These are phyloP conservation scores for Synergus itoensis DNA, from an alignment of 2,888 invertebrate species.

Conservation along the genomic window DNA sequence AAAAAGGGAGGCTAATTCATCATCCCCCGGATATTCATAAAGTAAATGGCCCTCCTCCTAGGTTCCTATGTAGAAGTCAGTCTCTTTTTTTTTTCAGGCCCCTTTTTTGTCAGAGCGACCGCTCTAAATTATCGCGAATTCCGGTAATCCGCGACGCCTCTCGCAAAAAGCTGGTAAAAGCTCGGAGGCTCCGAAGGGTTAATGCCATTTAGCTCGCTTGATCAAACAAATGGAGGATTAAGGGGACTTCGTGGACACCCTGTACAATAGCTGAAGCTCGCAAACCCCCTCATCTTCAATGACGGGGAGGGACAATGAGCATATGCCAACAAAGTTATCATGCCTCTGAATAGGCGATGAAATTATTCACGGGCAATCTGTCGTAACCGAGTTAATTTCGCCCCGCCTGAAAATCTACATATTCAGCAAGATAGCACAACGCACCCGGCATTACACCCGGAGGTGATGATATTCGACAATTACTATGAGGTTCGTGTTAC, in stretches of 20 bases:
- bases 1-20: conserved; percentile 26
- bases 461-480: conserved; percentile 57
- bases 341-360: conserved; percentile 70
- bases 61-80: background rate
- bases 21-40: conserved; percentile 31
- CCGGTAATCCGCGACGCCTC: conserved; percentile 57
- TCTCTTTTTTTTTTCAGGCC: conserved; percentile 27
- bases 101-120: conserved; percentile 43
- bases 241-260: conserved; percentile 54
- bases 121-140: conserved; percentile 58
- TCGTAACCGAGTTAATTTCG: conserved; percentile 74
- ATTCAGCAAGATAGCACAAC: conserved; percentile 55
- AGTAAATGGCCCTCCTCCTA: conserved; percentile 1
- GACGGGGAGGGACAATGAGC: conserved; percentile 66
- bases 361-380: conserved; percentile 76
- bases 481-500: conserved; percentile 44
- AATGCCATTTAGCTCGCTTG: conserved; percentile 63
- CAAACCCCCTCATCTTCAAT: conserved; percentile 54
- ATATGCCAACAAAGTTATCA: conserved; percentile 74
- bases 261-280: conserved; percentile 47
- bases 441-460: conserved; percentile 43
- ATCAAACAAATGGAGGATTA: conserved; percentile 68
- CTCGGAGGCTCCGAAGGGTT: conserved; percentile 58
- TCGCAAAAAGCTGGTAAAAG: conserved; percentile 58
- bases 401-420: conserved; percentile 59